phyloP scores from a whole-genome alignment of 2,113 vertebrate genomes.

The Dipodomys spectabilis region DNA sequence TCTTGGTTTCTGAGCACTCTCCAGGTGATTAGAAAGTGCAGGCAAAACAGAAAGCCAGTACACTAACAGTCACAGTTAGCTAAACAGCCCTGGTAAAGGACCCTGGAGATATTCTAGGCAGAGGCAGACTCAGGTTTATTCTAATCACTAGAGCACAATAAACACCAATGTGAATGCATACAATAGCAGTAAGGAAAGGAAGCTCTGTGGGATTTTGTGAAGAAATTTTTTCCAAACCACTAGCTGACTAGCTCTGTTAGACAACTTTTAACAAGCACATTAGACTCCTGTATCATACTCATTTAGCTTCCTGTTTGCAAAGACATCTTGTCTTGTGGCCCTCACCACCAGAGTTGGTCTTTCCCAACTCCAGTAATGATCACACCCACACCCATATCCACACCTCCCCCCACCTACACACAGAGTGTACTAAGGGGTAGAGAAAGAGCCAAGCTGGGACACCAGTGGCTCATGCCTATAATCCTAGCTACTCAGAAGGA shows the following conservation, averaged over 20 bases:
- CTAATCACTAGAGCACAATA: neutral
- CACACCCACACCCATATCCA: too few relatives aligned
- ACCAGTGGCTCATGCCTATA: too few relatives aligned
- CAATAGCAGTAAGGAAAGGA: neutral
- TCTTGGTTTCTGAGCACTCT: constrained; percentile 45
- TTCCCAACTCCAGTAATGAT: too few relatives aligned
- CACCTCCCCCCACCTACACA: too few relatives aligned
- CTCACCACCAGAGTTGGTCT: neutral
- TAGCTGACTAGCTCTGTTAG: neutral
- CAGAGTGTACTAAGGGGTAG: neutral
- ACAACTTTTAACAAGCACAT: neutral
- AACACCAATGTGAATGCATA: neutral
- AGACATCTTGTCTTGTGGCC: neutral
- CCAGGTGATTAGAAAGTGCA: neutral
- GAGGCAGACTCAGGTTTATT: neutral
- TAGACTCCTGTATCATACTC: neutral
- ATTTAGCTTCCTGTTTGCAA: constrained; percentile 38
- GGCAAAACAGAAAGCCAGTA: neutral
- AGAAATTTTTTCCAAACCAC: neutral
- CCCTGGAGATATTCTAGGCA: neutral
- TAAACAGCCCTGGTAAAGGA: neutral
- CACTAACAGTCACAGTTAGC: neutral
- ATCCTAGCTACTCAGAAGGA: too few relatives aligned
- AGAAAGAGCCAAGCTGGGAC: neutral
- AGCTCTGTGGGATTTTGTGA: neutral